Evolutionary conservation across 2,113 vertebrate species (phyloP), one percentile per base, ranked within the genome.

Genomic region (Puma concolor): DNA sequence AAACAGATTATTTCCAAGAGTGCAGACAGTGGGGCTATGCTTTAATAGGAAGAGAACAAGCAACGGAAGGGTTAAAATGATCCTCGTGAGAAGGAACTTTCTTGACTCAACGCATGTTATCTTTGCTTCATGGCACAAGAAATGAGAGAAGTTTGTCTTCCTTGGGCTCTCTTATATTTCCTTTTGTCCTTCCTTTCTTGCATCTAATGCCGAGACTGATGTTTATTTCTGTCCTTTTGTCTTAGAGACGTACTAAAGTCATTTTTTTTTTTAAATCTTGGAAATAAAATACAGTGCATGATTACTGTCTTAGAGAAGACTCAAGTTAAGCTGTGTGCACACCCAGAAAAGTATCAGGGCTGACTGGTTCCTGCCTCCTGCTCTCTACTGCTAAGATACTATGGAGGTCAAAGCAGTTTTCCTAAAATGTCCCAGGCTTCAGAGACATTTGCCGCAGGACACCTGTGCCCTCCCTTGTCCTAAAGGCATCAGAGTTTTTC

Each of bases 161-260:
- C 16, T 64, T 52, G 31, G 60, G 44, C 17, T 69, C 7, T 2
- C 38, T 87, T 71, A 19, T 29, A 1, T 64, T 50, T n/a, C 57
- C 72, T 69, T 50, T 60, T 27, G 5, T 1, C 33, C 29, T 12
- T 63, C 72, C 25, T 67, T 54, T 84, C 66, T 82, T 71, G 38
- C n/a, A 54, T 76, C 36, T 72, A 29, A 88, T 84, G 44, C 63
- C 60, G 91, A 83, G 48, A 44, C 52, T 83, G 33, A 38, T 92
- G 36, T 91, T 91, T 69, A 94, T 84, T 97, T 92, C 84, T 95
- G 33, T 33, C 76, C 5, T 92, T 79, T 95, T 85, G 36, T 69
- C 69, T 87, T 81, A 41, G 81, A 95, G 81, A 86, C 19, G 76
- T 36, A 67, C 17, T 66, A 67, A 88, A 85, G 87, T 71, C 48